phyloP scores from a whole-genome alignment of 2,888 invertebrate genomes.

The Mechanitis mazaeus region DNA sequence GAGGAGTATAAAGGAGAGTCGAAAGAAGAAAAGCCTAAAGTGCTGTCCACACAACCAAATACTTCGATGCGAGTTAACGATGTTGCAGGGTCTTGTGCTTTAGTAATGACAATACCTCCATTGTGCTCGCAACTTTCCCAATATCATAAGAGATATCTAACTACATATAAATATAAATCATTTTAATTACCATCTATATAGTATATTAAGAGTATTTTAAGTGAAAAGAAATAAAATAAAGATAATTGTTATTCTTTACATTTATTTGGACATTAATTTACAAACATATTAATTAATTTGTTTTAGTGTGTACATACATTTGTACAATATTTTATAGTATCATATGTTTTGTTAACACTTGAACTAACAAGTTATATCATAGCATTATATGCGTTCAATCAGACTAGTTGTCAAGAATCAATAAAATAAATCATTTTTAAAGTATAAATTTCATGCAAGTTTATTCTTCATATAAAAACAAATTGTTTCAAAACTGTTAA shows the following conservation, averaged over 20 bases:
- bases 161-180: conserved; percentile 31
- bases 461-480: conserved; percentile 15
- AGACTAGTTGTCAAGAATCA: conserved; percentile 61
- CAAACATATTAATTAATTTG: conserved; percentile 62
- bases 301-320: conserved; percentile 65
- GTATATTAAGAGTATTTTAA: neutral
- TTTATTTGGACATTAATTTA: conserved; percentile 71
- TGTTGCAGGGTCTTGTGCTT: conserved; percentile 47
- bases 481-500: conserved; percentile 42
- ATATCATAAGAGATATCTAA: conserved; percentile 46
- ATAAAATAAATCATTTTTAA: conserved; percentile 49
- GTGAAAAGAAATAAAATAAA: conserved; percentile 13
- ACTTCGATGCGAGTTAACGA: conserved; percentile 46
- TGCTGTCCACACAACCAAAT: conserved; percentile 39
- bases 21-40: conserved; percentile 31
- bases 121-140: conserved; percentile 37
- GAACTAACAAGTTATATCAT: conserved; percentile 43
- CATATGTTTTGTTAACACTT: conserved; percentile 64
- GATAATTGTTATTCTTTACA: conserved; percentile 46
- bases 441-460: conserved; percentile 45
- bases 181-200: neutral
- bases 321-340: conserved; percentile 58
- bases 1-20: conserved; percentile 42
- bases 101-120: conserved; percentile 45
- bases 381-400: conserved; percentile 67